Evolutionary conservation across 2,113 vertebrate genomes (phyloP), one percentile per base, ranked within the genome.

Genomic region (Bungarus multicinctus): DNA sequence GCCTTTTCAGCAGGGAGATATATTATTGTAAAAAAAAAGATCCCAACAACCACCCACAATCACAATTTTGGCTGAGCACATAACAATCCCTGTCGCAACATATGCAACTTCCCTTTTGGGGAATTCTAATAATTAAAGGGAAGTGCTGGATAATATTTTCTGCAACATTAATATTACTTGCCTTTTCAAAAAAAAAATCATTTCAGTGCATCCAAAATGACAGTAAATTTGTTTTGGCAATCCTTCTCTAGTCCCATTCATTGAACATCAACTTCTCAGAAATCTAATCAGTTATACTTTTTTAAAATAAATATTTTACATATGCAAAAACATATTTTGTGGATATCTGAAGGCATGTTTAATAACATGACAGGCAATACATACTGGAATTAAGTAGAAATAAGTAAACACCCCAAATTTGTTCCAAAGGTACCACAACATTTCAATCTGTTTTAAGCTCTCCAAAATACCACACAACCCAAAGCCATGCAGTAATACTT

Each of bases 131-230:
- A 58, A 58, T 43, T 8, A 39, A 89, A 85, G 93, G 53, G 53
- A 96, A 94, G 93, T 90, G 93, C 94, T 43, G 92, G 92, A 89
- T 91, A 91, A 14, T 90, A 93, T 96, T 95, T 94, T 87, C 92
- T 53, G 92, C 95, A 95, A 43, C 91, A 93, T 90, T 81, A 89
- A 87, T 10, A 89, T 64, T 94, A 94, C 94, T 94, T 93, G 96
- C 90, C 58, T 93, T 95, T 85, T 0, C 34, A 0, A 90, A 93
- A 91, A 96, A 20, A 55, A 94, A 39, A 53, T 27, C 94, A 94
- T 94, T 91, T 94, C 95, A 96, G 97, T 96, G 96, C 95, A 97
- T 96, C 47, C 23, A 88, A 69, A 53, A 69, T 93, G 94, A 95
- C 89, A 95, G 88, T 90, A 95, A 94, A 94, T 93, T 88, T 94